Evolutionary conservation across 2,888 invertebrate genomes (phyloP).

Genomic region (Diarsia rubi): DNA sequence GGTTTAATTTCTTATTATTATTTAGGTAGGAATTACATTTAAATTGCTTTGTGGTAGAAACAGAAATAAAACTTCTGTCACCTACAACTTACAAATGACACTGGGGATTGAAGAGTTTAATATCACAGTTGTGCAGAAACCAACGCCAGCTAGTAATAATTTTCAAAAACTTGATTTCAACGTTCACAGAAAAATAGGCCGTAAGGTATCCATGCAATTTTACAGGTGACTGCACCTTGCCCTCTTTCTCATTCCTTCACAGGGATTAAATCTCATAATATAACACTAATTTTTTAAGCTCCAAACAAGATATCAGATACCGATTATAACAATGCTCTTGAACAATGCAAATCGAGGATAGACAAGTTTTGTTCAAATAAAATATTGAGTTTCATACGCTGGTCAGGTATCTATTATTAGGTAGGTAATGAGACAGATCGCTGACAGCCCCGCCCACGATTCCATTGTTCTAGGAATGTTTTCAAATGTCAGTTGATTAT

Average conservation of each 20-base stretch:
- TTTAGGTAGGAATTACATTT: too few species aligned
- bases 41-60: too few species aligned
- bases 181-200: too few species aligned
- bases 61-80: too few species aligned
- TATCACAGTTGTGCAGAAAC: too few species aligned
- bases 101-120: too few species aligned
- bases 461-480: not conserved
- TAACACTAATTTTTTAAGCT: not conserved
- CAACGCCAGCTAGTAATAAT: too few species aligned
- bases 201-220: too few species aligned
- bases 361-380: not conserved
- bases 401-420: not conserved
- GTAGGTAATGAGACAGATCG: not conserved
- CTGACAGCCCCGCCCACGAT: not conserved
- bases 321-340: not conserved
- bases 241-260: not conserved
- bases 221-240: too few species aligned
- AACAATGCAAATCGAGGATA: conserved; percentile 16
- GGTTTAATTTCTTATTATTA: too few species aligned
- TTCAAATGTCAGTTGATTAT: not conserved
- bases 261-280: not conserved
- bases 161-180: too few species aligned
- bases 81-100: too few species aligned
- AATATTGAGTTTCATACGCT: not conserved
- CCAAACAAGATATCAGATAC: not conserved